Evolutionary conservation across 2,113 vertebrate genomes (phyloP).

Genomic region (Agapornis roseicollis): DNA sequence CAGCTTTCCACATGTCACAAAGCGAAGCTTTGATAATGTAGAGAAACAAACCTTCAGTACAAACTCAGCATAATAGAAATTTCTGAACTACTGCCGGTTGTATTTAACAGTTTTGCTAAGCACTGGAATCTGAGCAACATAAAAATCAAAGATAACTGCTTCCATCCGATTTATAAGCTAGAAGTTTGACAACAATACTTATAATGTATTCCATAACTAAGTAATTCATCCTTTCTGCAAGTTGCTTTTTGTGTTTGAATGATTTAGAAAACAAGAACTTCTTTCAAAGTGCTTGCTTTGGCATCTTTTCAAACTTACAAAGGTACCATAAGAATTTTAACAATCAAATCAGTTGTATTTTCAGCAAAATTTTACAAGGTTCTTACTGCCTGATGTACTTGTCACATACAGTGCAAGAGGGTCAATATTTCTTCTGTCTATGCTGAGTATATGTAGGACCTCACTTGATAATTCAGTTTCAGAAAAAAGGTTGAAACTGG

Average conservation of each 20-base stretch:
- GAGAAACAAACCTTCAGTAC: background rate
- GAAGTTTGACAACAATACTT: background rate
- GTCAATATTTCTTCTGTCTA: background rate
- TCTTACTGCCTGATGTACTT: background rate
- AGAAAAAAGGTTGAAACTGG: background rate
- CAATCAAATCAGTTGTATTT: background rate
- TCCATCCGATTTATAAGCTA: background rate
- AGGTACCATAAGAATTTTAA: background rate
- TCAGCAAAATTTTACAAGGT: background rate
- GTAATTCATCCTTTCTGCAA: background rate
- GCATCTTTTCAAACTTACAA: background rate
- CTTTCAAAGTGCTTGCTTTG: background rate
- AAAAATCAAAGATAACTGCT: background rate
- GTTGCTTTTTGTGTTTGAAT: background rate
- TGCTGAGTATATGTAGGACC: background rate
- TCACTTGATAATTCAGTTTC: background rate
- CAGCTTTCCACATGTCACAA: background rate
- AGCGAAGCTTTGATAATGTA: background rate
- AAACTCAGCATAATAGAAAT: background rate
- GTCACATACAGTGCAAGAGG: background rate
- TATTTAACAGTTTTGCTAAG: background rate
- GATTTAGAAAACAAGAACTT: background rate
- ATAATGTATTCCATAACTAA: background rate
- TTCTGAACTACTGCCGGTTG: background rate
- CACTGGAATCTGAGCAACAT: background rate